Percentiles rank a stretch among this genome's conserved stretches.
phyloP scores from a whole-genome alignment of 2,888 invertebrate genomes.

The Periphyllus acericola region DNA sequence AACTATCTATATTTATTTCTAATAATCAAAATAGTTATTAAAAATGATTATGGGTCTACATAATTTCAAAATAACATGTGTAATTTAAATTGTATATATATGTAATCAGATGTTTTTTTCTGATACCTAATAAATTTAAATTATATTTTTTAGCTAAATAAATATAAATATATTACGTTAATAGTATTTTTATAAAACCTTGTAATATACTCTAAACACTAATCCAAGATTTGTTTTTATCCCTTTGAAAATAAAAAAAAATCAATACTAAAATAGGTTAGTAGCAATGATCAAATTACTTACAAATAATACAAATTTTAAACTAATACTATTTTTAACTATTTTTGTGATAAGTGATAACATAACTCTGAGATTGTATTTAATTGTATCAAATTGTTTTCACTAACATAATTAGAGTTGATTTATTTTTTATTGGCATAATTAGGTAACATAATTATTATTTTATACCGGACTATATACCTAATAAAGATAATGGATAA shows the following conservation, averaged over 20 bases:
- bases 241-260: neutral
- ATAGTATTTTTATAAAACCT: neutral
- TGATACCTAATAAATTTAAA: neutral
- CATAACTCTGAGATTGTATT: too few relatives aligned
- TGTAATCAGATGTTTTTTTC: neutral
- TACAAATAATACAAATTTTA: neutral
- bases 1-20: neutral
- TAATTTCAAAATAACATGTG: neutral
- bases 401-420: too few relatives aligned
- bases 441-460: too few relatives aligned
- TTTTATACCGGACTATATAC: too few relatives aligned
- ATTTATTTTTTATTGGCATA: too few relatives aligned
- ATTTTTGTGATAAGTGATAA: too few relatives aligned
- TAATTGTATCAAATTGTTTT: too few relatives aligned
- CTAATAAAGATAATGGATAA: too few relatives aligned
- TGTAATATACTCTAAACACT: neutral
- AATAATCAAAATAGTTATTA: neutral
- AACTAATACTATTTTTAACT: too few relatives aligned
- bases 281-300: neutral
- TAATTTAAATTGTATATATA: neutral
- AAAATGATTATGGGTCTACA: neutral
- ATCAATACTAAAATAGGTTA: conserved; percentile 3
- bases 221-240: conserved; percentile 7
- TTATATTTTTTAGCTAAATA: neutral
- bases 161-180: neutral